Base-by-base conservation (phyloP, 2,888 invertebrate species). In the Scrobipalpa costella region DNA sequence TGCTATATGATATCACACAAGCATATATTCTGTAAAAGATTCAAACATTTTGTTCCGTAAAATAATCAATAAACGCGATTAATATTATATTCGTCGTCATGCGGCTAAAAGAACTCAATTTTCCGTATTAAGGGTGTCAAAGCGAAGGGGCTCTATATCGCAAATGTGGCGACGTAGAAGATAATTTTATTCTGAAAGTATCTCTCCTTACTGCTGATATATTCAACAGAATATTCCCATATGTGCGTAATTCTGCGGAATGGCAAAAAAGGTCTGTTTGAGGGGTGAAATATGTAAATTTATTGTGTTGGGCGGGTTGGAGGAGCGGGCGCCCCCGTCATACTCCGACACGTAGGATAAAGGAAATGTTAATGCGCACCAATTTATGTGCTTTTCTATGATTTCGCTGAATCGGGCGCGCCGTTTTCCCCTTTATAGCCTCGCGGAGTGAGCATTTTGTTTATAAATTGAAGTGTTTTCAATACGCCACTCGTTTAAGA, bases 271-370 rank as follows among this genome's bases (percentile, higher is more conserved):
- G 91, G 91, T 90, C 91, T 90, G 88, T 89, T 90, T 88, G 90
- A 90, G 91, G 90, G 91, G 91, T 89, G 90, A 91, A 91, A 91
- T 91, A 91, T 91, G 91, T 91, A 91, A 91, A 91, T 91, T 90
- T 91, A 91, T 91, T 91, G 91, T 91, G 90, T 91, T 89, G 90
- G 90, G 91, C 90, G 89, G 87, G 86, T 70, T 82, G 83, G 80
- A 75, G 72, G 73, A 80, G 72, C 68, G 70, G 27, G 85, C 85
- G 85, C 87, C 88, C 90, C 88, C 90, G 88, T 91, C 91, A 91
- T 91, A 91, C 85, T 80, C 88, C 90, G 88, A 91, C 90, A 90
- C 91, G 88, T 87, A 85, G 89, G 86, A 90, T 90, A 90, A 90
- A 91, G 91, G 89, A 90, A 90, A 91, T 91, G 91, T 91, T 91